Base-by-base conservation (phyloP, 2,797 vertebrate species). In the Hemibagrus guttatus region DNA sequence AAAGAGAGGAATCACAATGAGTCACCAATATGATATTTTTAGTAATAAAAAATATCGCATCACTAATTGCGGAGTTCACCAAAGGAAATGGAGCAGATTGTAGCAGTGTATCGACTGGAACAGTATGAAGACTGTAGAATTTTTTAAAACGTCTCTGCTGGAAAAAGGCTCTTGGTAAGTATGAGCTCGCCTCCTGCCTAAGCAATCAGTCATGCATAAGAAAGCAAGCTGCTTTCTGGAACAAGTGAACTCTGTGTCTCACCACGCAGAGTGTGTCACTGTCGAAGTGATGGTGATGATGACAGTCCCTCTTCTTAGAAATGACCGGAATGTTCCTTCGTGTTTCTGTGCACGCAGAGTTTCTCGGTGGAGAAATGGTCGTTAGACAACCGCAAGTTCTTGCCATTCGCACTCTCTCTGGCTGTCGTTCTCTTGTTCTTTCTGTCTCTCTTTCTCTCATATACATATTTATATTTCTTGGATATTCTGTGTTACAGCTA, bases 161-260 rank as follows among this genome's bases (percentile, higher is more conserved):
- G 83, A 69, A 42, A 75, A 52, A 75, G 74, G 14, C 49, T 76
- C 49, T 66, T 78, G 74, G 84, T 39, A 76, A 76, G 42, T 81
- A 59, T 71, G 35, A 59, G 76, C 61, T 66, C 28, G 21, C 19
- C 72, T 79, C 66, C 76, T 66, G 83, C 71, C 81, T 66, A 49
- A 66, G 59, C 59, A 86, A 56, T 78, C 81, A 86, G 87, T 86
- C 85, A 74, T 83, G 84, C 87, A 46, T 39, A 76, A 56, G 81
- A 66, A 74, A 31, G 85, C 85, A 84, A 88, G 84, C 87, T 86
- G 87, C 75, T 59, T 61, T 58, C 14, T 85, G 61, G 71, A 79
- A 68, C 49, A 21, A 54, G 42, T 61, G 83, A 46, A 61, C 59
- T 79, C 69, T 46, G 58, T 83, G 59, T 58, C 72, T 49, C 46